These are phyloP conservation scores for Grus americana DNA, from an alignment of 2,113 vertebrate species.

Conservation along the genomic window DNA sequence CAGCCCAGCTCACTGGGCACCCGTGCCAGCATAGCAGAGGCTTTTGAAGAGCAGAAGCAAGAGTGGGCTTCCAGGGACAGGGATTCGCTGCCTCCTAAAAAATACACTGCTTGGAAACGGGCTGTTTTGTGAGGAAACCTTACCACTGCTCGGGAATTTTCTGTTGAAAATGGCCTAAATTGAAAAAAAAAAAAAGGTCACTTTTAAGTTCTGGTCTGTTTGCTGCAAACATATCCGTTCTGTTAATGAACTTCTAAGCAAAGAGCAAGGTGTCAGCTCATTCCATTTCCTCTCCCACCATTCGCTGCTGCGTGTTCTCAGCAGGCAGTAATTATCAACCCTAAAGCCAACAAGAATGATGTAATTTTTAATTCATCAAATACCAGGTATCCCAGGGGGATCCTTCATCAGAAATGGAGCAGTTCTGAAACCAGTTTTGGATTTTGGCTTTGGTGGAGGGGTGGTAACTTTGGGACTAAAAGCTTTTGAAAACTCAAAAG, in stretches of 20 bases:
- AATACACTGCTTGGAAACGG: neutral
- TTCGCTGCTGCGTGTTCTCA: neutral
- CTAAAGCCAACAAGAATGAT: conserved; percentile 24
- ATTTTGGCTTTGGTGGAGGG: neutral
- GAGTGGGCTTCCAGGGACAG: neutral
- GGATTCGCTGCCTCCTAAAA: neutral
- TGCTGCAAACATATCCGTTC: neutral
- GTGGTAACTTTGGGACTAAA: neutral
- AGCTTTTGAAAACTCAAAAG: conserved; percentile 7
- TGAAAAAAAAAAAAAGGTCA: neutral
- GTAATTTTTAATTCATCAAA: conserved; percentile 39
- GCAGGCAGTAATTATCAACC: conserved; percentile 30
- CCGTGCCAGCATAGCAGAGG: fast-evolving
- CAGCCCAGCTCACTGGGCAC: neutral
- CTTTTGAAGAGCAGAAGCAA: neutral
- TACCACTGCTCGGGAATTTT: neutral
- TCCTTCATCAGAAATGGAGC: neutral
- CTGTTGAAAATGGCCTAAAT: neutral
- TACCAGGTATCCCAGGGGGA: conserved; percentile 17
- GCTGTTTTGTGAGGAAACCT: neutral
- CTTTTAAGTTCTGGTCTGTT: neutral
- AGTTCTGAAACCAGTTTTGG: neutral
- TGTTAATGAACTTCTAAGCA: neutral
- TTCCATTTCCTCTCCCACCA: neutral
- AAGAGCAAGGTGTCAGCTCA: neutral